phyloP scores from a whole-genome alignment of 2,888 invertebrate species.

The Tortrix viridana region DNA sequence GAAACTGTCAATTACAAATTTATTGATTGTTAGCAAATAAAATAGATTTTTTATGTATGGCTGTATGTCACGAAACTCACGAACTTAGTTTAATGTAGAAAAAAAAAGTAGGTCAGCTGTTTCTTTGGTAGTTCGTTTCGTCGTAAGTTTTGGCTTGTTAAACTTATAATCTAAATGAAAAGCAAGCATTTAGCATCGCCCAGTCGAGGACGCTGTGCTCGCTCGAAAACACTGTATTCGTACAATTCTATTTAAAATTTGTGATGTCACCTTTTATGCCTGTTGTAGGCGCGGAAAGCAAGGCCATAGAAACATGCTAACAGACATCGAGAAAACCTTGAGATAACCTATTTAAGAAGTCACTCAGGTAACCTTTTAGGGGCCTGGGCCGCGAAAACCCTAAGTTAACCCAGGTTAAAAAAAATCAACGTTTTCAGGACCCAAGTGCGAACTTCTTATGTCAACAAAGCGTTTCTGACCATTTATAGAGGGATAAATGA shows the following conservation, averaged over 20 bases:
- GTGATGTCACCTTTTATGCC: constrained; percentile 69
- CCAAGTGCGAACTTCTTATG: constrained; percentile 49
- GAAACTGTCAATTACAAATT: too few relatives aligned
- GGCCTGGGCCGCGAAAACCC: constrained; percentile 38
- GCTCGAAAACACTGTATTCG: constrained; percentile 55
- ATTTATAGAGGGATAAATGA: constrained; percentile 38
- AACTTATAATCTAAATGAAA: constrained; percentile 29
- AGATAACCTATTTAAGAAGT: constrained; percentile 14
- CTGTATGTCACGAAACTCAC: neutral
- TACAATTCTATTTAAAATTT: constrained; percentile 76
- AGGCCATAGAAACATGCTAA: constrained; percentile 60
- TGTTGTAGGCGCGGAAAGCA: constrained; percentile 67
- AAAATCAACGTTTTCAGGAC: constrained; percentile 42
- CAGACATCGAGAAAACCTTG: constrained; percentile 43
- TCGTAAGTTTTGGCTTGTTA: neutral
- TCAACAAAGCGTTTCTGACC: constrained; percentile 61
- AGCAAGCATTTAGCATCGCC: constrained; percentile 43
- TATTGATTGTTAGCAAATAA: too few relatives aligned
- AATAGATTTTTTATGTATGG: neutral
- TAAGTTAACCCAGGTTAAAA: too few relatives aligned
- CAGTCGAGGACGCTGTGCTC: constrained; percentile 32
- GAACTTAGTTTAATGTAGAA: neutral
- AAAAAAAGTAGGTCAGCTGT: constrained; percentile 27
- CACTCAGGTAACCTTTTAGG: constrained; percentile 9
- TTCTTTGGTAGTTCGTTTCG: neutral